A percentile compares a stretch with the other conserved stretches of the same genome.
These are phyloP conservation scores for Saxicola maurus DNA, from an alignment of 2,797 vertebrate species.

Conservation along the genomic window DNA sequence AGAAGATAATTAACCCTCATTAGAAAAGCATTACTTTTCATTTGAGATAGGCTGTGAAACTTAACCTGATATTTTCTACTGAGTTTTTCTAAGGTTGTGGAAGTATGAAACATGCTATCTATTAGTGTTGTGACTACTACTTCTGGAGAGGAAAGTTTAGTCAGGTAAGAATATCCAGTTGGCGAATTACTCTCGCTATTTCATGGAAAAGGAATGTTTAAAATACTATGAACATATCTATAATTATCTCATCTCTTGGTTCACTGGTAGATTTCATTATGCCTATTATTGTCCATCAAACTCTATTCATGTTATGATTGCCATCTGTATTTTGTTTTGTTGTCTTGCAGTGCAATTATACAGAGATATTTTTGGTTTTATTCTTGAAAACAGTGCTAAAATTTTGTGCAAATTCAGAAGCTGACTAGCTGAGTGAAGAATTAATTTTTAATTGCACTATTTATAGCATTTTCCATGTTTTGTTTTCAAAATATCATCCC, in stretches of 20 bases:
- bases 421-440: not conserved
- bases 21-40: not conserved
- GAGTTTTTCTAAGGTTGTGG: not conserved
- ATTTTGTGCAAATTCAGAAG: not conserved
- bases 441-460: not conserved
- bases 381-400: not conserved
- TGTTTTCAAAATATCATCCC: not conserved
- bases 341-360: not conserved
- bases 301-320: not conserved
- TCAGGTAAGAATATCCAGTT: not conserved
- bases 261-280: not conserved
- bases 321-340: not conserved
- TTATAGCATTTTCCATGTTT: not conserved
- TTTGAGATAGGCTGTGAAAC: not conserved
- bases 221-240: not conserved
- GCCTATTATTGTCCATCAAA: not conserved
- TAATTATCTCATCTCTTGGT: not conserved
- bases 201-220: not conserved
- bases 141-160: not conserved
- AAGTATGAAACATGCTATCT: not conserved
- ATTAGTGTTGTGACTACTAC: no score
- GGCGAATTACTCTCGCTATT: not conserved
- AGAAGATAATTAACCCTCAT: not conserved
- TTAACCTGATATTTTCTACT: not conserved
- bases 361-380: not conserved